phyloP scores from a whole-genome alignment of 1,140 invertebrate genomes.

The Pissodes strobi region DNA sequence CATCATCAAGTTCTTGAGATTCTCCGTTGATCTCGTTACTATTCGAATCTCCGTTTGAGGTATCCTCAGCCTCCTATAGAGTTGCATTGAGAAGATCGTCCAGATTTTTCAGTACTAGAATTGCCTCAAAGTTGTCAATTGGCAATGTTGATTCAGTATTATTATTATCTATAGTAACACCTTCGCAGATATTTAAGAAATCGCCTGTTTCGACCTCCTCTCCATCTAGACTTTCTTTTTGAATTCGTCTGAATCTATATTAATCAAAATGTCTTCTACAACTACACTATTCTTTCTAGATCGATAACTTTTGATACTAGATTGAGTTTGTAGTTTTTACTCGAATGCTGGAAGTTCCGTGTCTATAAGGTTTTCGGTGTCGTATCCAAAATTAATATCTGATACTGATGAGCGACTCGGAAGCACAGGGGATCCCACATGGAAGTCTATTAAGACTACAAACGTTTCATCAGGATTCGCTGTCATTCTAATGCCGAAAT shows the following conservation, averaged over 20 bases:
- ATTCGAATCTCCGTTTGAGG: constrained; percentile 14
- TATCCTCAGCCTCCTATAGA: constrained; percentile 29
- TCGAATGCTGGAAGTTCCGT: constrained; percentile 49
- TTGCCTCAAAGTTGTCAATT: constrained; percentile 45
- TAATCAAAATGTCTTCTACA: constrained; percentile 51
- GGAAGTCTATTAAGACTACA: constrained; percentile 47
- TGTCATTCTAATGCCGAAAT: constrained; percentile 7
- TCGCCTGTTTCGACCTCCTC: constrained; percentile 21
- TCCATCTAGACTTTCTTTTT: constrained; percentile 30
- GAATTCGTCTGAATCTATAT: constrained; percentile 40
- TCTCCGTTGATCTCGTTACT: constrained; percentile 7
- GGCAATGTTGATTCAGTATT: constrained; percentile 15
- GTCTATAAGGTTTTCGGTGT: constrained; percentile 47
- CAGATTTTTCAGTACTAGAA: constrained; percentile 42
- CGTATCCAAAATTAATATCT: constrained; percentile 21
- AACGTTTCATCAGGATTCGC: not conserved
- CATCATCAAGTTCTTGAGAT: constrained; percentile 6
- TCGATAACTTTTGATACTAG: constrained; percentile 6
- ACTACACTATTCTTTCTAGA: constrained; percentile 41
- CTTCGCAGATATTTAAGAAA: constrained; percentile 12
- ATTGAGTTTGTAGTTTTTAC: constrained; percentile 45
- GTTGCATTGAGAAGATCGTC: constrained; percentile 48
- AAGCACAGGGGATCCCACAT: constrained; percentile 44
- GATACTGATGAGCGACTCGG: constrained; percentile 10
- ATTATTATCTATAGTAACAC: constrained; percentile 14